A percentile compares a stretch with the other conserved stretches of the same genome.
These are phyloP conservation scores for Scaptomyza hsui DNA, from an alignment of 1,140 invertebrate species.

Conservation along the genomic window DNA sequence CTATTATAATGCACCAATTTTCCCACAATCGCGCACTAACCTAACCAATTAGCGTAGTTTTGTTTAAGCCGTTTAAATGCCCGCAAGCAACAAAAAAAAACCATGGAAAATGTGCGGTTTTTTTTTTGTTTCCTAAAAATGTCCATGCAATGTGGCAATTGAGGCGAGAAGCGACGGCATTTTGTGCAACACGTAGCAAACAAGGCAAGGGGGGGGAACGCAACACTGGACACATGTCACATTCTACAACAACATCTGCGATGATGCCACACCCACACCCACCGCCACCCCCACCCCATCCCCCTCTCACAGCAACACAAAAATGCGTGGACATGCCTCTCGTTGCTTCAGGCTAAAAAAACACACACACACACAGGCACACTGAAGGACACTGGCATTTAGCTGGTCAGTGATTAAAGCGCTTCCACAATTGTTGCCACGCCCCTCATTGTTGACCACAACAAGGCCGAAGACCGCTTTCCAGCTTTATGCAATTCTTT, in stretches of 20 bases:
- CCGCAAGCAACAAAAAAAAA: conserved; percentile 9
- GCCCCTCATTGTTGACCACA: conserved; percentile 34
- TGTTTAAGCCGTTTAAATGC: conserved; percentile 34
- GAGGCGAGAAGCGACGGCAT: conserved; percentile 43
- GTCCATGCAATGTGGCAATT: conserved; percentile 49
- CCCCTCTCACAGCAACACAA: no score
- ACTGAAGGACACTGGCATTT: neutral
- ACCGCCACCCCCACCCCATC: no score
- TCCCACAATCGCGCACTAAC: conserved; percentile 1
- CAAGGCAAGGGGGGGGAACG: neutral
- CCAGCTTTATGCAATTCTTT: conserved; percentile 19
- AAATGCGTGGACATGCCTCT: conserved; percentile 42
- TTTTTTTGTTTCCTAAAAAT: conserved; percentile 19
- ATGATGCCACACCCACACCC: conserved; percentile 13
- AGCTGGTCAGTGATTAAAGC: conserved; percentile 41
- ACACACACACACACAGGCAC: conserved; percentile 4
- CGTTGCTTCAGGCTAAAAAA: conserved; percentile 16
- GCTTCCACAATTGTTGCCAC: conserved; percentile 37
- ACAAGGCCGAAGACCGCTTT: no score
- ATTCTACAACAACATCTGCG: conserved; percentile 17
- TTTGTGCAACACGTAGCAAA: conserved; percentile 46
- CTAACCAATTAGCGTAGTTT: conserved; percentile 35
- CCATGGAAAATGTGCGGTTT: conserved; percentile 4
- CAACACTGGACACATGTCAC: conserved; percentile 33
- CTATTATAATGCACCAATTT: no score